Percentiles rank a stretch among this genome's conserved stretches.
Evolutionary conservation across 2,888 invertebrate genomes (phyloP).

Genomic region (Phyllotreta cruciferae): DNA sequence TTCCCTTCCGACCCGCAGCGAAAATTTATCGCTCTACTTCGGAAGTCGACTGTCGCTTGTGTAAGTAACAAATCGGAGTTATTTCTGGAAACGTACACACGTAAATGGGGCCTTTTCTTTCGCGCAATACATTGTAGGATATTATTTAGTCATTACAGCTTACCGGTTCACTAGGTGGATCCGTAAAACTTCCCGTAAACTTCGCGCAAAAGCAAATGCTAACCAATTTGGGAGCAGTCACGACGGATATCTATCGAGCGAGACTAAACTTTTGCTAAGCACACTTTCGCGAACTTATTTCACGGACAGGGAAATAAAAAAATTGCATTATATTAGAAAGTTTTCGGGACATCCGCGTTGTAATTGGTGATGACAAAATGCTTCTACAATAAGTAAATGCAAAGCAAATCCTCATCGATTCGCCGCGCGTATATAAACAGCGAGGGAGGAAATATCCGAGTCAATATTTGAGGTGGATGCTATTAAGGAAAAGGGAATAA

Average conservation of each 20-base stretch:
- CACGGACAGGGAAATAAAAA: too few relatives aligned
- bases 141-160: conserved; percentile 31
- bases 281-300: too few relatives aligned
- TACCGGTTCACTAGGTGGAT: conserved; percentile 31
- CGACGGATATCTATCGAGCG: conserved; percentile 25
- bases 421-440: too few relatives aligned
- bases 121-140: conserved; percentile 23
- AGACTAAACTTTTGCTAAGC: conserved; percentile 11
- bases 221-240: conserved; percentile 29
- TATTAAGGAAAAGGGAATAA: conserved; percentile 46
- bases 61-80: conserved; percentile 23
- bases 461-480: conserved; percentile 47
- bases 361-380: too few relatives aligned
- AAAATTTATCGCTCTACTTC: conserved; percentile 17
- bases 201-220: conserved; percentile 33
- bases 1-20: background rate
- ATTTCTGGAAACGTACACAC: conserved; percentile 13
- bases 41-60: conserved; percentile 20
- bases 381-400: too few relatives aligned
- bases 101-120: conserved; percentile 23
- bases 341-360: too few relatives aligned
- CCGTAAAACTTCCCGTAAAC: conserved; percentile 34
- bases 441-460: conserved; percentile 54
- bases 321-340: too few relatives aligned
- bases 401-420: background rate